These are phyloP conservation scores for Neocrepidodera transversa DNA, from an alignment of 2,888 invertebrate genomes.

Conservation along the genomic window DNA sequence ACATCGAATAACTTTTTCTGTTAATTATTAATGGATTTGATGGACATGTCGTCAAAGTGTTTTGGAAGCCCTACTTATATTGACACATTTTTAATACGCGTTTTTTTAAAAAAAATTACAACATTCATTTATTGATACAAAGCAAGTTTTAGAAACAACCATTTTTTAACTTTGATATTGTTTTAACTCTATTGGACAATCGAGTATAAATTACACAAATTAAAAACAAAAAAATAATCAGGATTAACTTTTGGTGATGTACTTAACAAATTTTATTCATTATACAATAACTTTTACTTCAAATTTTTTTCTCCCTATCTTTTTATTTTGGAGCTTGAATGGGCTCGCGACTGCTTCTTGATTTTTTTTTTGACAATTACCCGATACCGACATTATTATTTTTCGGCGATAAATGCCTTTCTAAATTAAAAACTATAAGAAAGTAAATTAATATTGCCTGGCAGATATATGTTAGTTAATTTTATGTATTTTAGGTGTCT, in stretches of 20 bases:
- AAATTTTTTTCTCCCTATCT: constrained; percentile 44
- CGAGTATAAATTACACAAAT: neutral
- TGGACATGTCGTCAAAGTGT: too few species aligned
- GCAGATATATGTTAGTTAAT: too few species aligned
- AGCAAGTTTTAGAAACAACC: too few species aligned
- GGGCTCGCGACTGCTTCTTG: constrained; percentile 44
- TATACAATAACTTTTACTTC: constrained; percentile 44
- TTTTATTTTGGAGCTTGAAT: constrained; percentile 45
- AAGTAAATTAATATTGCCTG: constrained; percentile 1
- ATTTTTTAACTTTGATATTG: too few species aligned
- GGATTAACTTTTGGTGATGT: constrained; percentile 3
- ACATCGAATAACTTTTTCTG: too few species aligned
- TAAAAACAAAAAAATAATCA: constrained; percentile 5
- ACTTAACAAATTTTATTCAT: constrained; percentile 45
- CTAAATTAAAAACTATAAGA: neutral
- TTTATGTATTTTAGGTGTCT: too few species aligned
- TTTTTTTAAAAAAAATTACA: too few species aligned
- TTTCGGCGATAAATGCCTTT: neutral
- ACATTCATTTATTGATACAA: too few species aligned
- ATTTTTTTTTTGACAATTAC: constrained; percentile 9
- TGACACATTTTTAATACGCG: too few species aligned
- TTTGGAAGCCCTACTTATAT: too few species aligned
- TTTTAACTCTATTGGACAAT: too few species aligned
- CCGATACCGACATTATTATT: constrained; percentile 10
- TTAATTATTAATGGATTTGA: too few species aligned